Base-by-base conservation (phyloP, 1,140 invertebrate genomes). In the Nasonia vitripennis region DNA sequence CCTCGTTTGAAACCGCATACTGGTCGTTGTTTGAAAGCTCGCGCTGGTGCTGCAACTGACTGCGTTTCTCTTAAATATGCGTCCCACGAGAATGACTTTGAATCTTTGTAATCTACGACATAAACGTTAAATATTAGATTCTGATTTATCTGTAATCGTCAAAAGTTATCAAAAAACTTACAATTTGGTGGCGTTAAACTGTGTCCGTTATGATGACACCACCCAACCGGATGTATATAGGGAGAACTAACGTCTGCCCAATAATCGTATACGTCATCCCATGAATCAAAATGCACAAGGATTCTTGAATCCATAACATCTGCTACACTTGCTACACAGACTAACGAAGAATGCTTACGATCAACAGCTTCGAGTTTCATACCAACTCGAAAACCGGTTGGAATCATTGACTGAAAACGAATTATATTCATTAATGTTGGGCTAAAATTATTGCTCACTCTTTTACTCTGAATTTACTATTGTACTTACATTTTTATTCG, bases 281-380 rank as follows among this genome's bases (percentile, higher is more conserved):
- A 99, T 87, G 97, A 97, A 94, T 99, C 98, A 93, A 99, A 99
- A 92, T 98, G 98, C 75, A 99, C 95, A 2, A 98, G 95, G 89
- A 99, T 95, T 48, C 98, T 94, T 87, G 96, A 96, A 87, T 97
- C 96, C 93, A 98, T 95, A 81, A 98, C 95, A 90, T 98, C 97
- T 71, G 95, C 95, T 14, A 99, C 95, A 37, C 96, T 97, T 2
- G 98, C 98, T n/a, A 98, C 98, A 90, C 98, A 98, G 34, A 98
- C 95, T 62, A 97, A 91, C 0, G 95, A 95, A 11, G 96, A 96
- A 92, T 99, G 98, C 90, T 98, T 98, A 55, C 96, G 95, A 93
- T 99, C 98, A 71, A 99, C 97, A 11, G 98, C 98, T 94, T 99
- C 98, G 37, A 99, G 92, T 93, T 99, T 99, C 97, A 98, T 98